These are phyloP conservation scores for Chloropsis hardwickii DNA, from an alignment of 2,113 vertebrate genomes.

Conservation along the genomic window DNA sequence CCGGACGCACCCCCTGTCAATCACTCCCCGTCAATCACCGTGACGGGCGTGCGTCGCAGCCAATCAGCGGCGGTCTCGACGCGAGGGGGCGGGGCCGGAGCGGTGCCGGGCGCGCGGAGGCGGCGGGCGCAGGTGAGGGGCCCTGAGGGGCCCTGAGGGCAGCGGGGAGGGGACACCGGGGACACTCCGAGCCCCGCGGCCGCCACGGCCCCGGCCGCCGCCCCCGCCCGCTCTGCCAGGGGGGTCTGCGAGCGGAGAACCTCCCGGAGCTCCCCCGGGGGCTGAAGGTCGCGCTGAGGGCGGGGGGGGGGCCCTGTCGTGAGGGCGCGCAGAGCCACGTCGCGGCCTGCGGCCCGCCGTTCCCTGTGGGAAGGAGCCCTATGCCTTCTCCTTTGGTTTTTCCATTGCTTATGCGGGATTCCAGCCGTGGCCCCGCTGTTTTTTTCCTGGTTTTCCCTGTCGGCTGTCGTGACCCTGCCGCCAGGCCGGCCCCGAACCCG, in stretches of 20 bases:
- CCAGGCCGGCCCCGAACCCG: not conserved
- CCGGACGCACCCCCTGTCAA: not conserved
- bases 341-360: not conserved
- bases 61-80: not conserved
- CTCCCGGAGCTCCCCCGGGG: not conserved
- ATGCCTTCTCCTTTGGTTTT: not conserved
- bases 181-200: fast-evolving
- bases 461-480: not conserved
- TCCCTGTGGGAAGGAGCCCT: not conserved
- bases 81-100: not conserved
- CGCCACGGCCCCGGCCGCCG: not conserved
- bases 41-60: fast-evolving
- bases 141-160: not conserved
- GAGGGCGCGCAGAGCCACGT: not conserved
- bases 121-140: not conserved
- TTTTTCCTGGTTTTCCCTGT: not conserved
- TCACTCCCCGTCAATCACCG: not conserved
- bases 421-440: too few species aligned
- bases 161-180: fast-evolving
- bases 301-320: not conserved
- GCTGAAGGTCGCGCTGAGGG: not conserved
- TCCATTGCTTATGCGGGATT: not conserved
- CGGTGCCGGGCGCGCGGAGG: not conserved
- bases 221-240: not conserved
- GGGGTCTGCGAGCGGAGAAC: not conserved